Percentiles rank a stretch among this genome's conserved stretches.
phyloP scores from a whole-genome alignment of 1,140 invertebrate species.

The Agraylea sexmaculata region DNA sequence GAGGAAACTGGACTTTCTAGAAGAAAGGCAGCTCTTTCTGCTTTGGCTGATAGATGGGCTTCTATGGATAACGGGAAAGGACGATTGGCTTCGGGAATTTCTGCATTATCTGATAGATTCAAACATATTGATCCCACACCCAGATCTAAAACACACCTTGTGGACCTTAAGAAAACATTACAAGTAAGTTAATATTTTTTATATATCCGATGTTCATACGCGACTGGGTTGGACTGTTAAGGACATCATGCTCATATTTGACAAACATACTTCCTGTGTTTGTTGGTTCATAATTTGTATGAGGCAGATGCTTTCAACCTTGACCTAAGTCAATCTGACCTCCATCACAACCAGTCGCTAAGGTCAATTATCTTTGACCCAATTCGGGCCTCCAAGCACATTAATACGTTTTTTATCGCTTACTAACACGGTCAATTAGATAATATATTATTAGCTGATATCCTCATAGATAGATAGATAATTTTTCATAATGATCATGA shows the following conservation, averaged over 20 bases:
- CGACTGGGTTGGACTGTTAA: neutral
- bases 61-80: constrained; percentile 57
- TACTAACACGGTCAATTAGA: no score
- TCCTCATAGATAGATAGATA: no score
- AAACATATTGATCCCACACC: constrained; percentile 63
- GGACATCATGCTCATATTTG: neutral
- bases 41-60: constrained; percentile 63
- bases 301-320: no score
- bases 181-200: constrained; percentile 47
- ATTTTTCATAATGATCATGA: no score
- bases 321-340: no score
- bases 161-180: constrained; percentile 55
- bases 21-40: constrained; percentile 35
- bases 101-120: constrained; percentile 52
- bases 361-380: no score
- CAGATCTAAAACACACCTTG: constrained; percentile 57
- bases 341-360: no score
- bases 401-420: no score
- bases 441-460: no score
- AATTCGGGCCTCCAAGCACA: no score
- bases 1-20: constrained; percentile 58
- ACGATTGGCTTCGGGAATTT: constrained; percentile 41
- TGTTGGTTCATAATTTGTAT: no score
- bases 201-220: constrained; percentile 3
- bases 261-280: neutral